Evolutionary conservation across 2,888 invertebrate species (phyloP).

Genomic region (Drosophila monieri): DNA sequence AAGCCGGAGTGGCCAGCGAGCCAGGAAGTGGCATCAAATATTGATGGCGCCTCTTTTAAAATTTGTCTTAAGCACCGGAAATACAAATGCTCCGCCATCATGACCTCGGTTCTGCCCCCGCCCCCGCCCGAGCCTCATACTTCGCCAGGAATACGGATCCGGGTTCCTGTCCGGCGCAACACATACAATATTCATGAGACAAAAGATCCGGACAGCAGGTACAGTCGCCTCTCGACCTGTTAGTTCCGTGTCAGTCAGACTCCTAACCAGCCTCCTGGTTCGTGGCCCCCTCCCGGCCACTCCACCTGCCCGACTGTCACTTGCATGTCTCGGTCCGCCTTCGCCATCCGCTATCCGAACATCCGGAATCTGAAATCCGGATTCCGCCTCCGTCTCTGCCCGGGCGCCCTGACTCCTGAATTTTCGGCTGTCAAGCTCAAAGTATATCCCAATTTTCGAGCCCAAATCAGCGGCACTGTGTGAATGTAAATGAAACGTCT

Average conservation of each 20-base stretch:
- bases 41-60: conserved; percentile 74
- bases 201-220: conserved; percentile 34
- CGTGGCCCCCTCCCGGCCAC: not conserved
- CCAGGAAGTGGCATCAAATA: conserved; percentile 70
- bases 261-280: conserved; percentile 6
- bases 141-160: conserved; percentile 13
- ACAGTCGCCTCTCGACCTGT: conserved; percentile 62
- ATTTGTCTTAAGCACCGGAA: conserved; percentile 78
- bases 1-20: conserved; percentile 37
- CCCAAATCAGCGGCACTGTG: conserved; percentile 61
- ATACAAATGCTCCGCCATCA: conserved; percentile 62
- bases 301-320: conserved; percentile 67
- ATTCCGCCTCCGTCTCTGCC: conserved; percentile 1
- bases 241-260: conserved; percentile 35
- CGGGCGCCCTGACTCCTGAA: not conserved
- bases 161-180: conserved; percentile 37
- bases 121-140: not conserved
- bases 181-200: conserved; percentile 65
- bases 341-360: conserved; percentile 17
- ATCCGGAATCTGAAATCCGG: conserved; percentile 30
- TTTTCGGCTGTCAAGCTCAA: conserved; percentile 40
- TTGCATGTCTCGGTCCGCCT: conserved; percentile 53
- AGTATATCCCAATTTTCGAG: conserved; percentile 40
- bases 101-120: not conserved
- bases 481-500: conserved; percentile 80